Conservation (phyloP, 2,797 vertebrate genomes). For the Enteromius afrohamiltoni region DNA sequence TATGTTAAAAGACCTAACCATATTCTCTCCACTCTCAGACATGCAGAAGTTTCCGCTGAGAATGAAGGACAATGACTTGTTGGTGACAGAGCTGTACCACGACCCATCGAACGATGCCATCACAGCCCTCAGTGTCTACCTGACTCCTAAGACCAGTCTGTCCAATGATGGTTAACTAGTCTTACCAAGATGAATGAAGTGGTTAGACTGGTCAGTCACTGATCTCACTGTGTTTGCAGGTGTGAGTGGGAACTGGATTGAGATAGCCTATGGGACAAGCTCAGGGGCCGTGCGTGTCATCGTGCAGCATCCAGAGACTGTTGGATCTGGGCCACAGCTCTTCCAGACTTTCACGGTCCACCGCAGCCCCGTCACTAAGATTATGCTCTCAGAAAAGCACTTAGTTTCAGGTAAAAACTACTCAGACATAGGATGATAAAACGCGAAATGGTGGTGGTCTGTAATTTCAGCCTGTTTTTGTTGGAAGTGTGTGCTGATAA, state of each 20-base stretch:
- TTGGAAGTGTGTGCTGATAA: slow-evolving; percentile 93
- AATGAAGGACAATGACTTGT: slow-evolving; percentile 97
- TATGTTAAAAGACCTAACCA: background rate
- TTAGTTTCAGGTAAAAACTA: slow-evolving; percentile 88
- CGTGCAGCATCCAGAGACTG: slow-evolving; percentile 95
- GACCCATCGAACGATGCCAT: slow-evolving; percentile 97
- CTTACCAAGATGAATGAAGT: too few relatives aligned
- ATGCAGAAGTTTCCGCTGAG: slow-evolving; percentile 98
- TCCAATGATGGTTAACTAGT: slow-evolving; percentile 4
- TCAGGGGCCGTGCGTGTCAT: slow-evolving; percentile 95
- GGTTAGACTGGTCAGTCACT: slow-evolving; percentile 52
- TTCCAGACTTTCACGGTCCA: slow-evolving; percentile 98
- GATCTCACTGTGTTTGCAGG: slow-evolving; percentile 71
- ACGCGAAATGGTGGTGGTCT: background rate
- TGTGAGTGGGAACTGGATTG: slow-evolving; percentile 98
- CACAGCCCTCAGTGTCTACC: slow-evolving; percentile 95
- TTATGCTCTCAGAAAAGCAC: slow-evolving; percentile 97
- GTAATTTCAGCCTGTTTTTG: background rate
- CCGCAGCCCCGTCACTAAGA: slow-evolving; percentile 95
- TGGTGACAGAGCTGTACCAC: slow-evolving; percentile 95
- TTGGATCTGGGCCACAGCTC: slow-evolving; percentile 94
- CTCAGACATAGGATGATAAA: background rate
- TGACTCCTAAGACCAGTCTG: slow-evolving; percentile 94
- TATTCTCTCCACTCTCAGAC: slow-evolving; percentile 73
- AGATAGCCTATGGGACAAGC: slow-evolving; percentile 96